Conservation (phyloP, 1,140 invertebrate species). For the Zaprionus taronus region DNA sequence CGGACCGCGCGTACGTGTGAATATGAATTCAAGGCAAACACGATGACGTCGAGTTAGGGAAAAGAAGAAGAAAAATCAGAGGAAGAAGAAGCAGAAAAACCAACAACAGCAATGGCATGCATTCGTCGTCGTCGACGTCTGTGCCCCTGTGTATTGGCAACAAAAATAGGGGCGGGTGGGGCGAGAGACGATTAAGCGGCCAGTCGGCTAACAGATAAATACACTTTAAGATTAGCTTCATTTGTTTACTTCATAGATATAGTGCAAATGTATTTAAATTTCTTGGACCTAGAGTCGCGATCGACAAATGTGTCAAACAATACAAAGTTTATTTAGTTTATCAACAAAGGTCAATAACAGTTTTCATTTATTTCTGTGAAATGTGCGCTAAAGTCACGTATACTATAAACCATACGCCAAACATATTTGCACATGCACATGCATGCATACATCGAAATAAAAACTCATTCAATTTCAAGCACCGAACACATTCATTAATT, state of each 20-base stretch:
- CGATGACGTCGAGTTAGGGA: conserved; percentile 62
- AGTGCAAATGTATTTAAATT: background rate
- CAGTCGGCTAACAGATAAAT: conserved; percentile 9
- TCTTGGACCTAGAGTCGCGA: background rate
- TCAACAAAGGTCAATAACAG: conserved; percentile 47
- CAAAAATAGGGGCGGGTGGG: conserved; percentile 2
- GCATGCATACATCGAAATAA: background rate
- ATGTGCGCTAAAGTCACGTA: conserved; percentile 8
- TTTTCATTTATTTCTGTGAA: conserved; percentile 14
- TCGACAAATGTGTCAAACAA: background rate
- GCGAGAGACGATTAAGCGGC: background rate
- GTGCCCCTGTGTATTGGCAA: conserved; percentile 2
- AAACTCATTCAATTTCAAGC: conserved; percentile 31
- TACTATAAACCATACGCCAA: background rate
- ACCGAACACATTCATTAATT: conserved; percentile 33
- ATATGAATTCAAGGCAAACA: conserved; percentile 69
- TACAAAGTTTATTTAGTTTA: conserved; percentile 11
- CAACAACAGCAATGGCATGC: conserved; percentile 62
- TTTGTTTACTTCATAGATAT: background rate
- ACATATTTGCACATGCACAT: conserved; percentile 3
- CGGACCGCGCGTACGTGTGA: conserved; percentile 36
- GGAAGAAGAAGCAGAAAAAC: conserved; percentile 55
- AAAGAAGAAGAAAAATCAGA: conserved; percentile 12
- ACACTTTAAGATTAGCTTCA: conserved; percentile 6
- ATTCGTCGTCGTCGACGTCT: conserved; percentile 22